phyloP scores from a whole-genome alignment of 2,888 invertebrate genomes.

The Adineta ricciae region DNA sequence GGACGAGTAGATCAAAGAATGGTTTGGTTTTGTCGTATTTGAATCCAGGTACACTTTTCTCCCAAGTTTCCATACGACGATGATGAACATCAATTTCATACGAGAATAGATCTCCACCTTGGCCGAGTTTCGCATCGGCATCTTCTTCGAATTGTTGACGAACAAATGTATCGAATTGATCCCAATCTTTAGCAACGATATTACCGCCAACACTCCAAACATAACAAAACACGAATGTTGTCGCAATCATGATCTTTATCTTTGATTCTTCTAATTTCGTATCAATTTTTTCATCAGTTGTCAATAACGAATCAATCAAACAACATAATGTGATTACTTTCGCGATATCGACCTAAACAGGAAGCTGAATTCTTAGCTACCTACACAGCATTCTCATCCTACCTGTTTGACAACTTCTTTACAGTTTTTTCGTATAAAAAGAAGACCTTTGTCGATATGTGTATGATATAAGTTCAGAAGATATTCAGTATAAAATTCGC shows the following conservation, averaged over 20 bases:
- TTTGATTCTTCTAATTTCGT: slow-evolving; percentile 55
- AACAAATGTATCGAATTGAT: slow-evolving; percentile 62
- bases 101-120: slow-evolving; percentile 64
- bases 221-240: slow-evolving; percentile 70
- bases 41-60: slow-evolving; percentile 66
- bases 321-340: slow-evolving; percentile 68
- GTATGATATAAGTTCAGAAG: slow-evolving; percentile 60
- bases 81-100: slow-evolving; percentile 64
- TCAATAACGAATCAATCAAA: slow-evolving; percentile 62
- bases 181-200: slow-evolving; percentile 61
- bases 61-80: slow-evolving; percentile 67
- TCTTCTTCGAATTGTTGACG: slow-evolving; percentile 63
- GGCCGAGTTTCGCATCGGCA: slow-evolving; percentile 57
- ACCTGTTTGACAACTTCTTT: slow-evolving; percentile 63
- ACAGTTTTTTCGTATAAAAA: slow-evolving; percentile 62
- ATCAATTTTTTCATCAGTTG: slow-evolving; percentile 59
- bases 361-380: slow-evolving; percentile 24
- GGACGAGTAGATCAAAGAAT: slow-evolving; percentile 79
- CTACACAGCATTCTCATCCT: slow-evolving; percentile 50
- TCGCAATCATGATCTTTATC: slow-evolving; percentile 60
- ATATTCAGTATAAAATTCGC: slow-evolving; percentile 53
- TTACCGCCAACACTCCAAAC: slow-evolving; percentile 81
- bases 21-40: slow-evolving; percentile 62
- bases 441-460: slow-evolving; percentile 61
- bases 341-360: slow-evolving; percentile 64